Evolutionary conservation across 2,797 vertebrate species (phyloP).

Genomic region (Anabacerthia variegaticeps): DNA sequence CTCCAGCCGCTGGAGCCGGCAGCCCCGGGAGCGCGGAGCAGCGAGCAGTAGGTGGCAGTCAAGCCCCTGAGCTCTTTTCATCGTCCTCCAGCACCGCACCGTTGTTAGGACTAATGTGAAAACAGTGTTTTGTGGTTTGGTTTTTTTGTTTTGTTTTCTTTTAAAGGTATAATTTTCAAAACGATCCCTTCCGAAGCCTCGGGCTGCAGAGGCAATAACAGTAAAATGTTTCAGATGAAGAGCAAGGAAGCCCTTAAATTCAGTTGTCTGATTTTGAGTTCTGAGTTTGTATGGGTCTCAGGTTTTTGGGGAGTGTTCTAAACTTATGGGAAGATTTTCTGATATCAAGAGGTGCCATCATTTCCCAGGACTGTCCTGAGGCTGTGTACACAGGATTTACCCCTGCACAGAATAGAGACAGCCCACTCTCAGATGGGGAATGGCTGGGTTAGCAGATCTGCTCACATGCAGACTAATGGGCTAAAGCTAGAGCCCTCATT

Average conservation of each 20-base stretch:
- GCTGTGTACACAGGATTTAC: not conserved
- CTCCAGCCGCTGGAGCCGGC: not conserved
- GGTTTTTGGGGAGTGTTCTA: not conserved
- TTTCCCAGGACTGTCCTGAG: not conserved
- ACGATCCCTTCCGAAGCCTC: slow-evolving; percentile 32
- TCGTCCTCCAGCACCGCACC: not conserved
- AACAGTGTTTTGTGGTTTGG: not conserved
- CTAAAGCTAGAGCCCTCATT: not conserved
- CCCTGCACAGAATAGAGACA: rapidly evolving
- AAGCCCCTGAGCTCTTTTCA: slow-evolving; percentile 72
- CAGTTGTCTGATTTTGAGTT: not conserved
- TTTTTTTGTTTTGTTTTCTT: not conserved
- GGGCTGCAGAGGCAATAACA: not conserved
- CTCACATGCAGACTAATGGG: rapidly evolving
- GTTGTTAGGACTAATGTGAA: not conserved
- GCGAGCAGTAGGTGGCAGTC: slow-evolving; percentile 80
- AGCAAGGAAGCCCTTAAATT: slow-evolving; percentile 26
- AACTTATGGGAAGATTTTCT: not conserved
- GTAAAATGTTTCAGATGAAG: not conserved
- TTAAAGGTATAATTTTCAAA: slow-evolving; percentile 67
- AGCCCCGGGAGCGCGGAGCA: not conserved
- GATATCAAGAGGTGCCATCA: not conserved
- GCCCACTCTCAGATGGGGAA: not conserved
- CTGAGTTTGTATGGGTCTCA: not conserved
- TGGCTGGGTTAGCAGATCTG: not conserved